Conservation (phyloP, 2,888 invertebrate genomes). For the Dicyrtomina minuta region DNA sequence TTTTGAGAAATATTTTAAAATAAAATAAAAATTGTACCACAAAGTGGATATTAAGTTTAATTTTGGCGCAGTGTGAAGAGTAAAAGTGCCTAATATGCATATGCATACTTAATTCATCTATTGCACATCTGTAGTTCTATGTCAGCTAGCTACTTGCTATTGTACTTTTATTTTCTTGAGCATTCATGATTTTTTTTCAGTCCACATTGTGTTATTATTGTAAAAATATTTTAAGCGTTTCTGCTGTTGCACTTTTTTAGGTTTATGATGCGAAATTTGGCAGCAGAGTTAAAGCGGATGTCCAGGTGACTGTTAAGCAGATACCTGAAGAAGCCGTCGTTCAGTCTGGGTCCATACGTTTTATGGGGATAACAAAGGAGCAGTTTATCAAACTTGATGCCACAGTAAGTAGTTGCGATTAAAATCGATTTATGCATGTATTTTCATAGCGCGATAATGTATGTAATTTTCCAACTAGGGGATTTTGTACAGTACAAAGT, state of each 20-base stretch:
- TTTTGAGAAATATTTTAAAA: background rate
- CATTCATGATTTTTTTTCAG: background rate
- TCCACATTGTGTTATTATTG: too few species aligned
- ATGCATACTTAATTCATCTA: too few species aligned
- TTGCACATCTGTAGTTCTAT: background rate
- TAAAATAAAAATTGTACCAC: background rate
- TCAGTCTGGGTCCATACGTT: constrained; percentile 88
- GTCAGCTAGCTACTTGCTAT: background rate
- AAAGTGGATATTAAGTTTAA: too few species aligned
- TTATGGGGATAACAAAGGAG: constrained; percentile 77
- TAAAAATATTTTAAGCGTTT: background rate
- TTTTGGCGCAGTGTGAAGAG: too few species aligned
- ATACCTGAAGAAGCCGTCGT: constrained; percentile 89
- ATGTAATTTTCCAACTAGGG: too few species aligned
- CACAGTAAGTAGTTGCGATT: constrained; percentile 33
- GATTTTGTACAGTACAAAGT: too few species aligned
- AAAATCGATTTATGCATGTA: too few species aligned
- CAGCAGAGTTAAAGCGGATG: constrained; percentile 72
- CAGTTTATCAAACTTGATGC: constrained; percentile 67
- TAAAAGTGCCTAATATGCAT: background rate
- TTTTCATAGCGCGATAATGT: too few species aligned
- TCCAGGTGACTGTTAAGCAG: constrained; percentile 81
- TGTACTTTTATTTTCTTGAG: constrained; percentile 2
- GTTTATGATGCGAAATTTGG: constrained; percentile 56
- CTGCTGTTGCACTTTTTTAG: constrained; percentile 51